Evolutionary conservation across 2,113 vertebrate species (phyloP), one percentile per base, ranked within the genome.

Genomic region (Pedionomus torquatus): DNA sequence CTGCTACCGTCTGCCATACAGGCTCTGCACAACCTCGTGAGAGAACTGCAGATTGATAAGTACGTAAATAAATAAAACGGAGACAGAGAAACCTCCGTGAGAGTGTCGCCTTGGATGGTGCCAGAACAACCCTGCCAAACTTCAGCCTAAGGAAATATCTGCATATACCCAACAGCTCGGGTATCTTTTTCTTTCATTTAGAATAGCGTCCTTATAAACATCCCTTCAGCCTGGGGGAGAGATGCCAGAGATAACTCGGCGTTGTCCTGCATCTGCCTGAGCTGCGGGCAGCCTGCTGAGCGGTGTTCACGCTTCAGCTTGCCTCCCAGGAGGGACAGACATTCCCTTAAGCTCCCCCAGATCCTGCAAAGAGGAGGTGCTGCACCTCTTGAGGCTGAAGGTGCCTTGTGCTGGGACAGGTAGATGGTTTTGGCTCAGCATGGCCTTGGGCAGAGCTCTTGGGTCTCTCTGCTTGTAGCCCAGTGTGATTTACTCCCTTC

Each of bases 161-260:
- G 89, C 37, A n/a, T n/a, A n/a, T n/a, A n/a, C n/a, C n/a, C n/a
- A n/a, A n/a, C 44, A 82, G 77, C 72, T 43, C 31, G 58, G 68
- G 58, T 74, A 2, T 92, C 68, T 89, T 90, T 95, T 92, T 64
- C 72, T 85, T 95, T 80, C 43, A 70, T 95, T 95, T 89, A 44
- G 68, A 95, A 87, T 41, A 55, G 28, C 5, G 0, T 41, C 49
- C 68, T 93, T 65, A 65, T 58, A 95, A 96, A 72, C 71, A 94
- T 64, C 90, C 8, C 66, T 93, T 58, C 83, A 86, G 57, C 57
- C 44, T 0, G 0, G 13, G 79, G 51, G 44, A 80, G 74, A 13
- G 0, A 0, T 54, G 96, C 95, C 92, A 97, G 90, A 81, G 82
- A 52, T 28, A 97, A 94, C 55, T 87, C 23, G 1, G 71, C 0